These are phyloP conservation scores for Barypeithes pellucidus DNA, from an alignment of 2,888 invertebrate species.

Conservation along the genomic window DNA sequence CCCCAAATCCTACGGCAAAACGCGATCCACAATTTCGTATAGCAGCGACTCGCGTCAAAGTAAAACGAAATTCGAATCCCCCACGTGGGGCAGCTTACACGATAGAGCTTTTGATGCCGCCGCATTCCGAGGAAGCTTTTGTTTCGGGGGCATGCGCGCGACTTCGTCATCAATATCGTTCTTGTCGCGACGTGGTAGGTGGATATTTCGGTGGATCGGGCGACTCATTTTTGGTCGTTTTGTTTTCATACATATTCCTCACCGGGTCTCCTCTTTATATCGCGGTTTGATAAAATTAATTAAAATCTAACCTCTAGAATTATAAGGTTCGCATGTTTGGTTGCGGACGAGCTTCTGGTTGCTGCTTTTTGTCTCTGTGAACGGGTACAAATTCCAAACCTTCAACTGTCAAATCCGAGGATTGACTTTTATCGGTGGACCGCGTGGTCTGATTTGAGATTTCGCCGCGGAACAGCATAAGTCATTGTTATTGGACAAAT, in stretches of 20 bases:
- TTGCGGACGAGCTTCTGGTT: too few relatives aligned
- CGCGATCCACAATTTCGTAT: conserved; percentile 43
- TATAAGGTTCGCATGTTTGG: too few relatives aligned
- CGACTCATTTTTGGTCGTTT: conserved; percentile 7
- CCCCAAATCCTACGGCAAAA: conserved; percentile 29
- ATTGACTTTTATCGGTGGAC: too few relatives aligned
- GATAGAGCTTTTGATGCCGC: conserved; percentile 43
- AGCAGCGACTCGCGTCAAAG: conserved; percentile 30
- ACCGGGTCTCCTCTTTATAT: background rate
- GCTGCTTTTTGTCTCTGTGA: too few relatives aligned
- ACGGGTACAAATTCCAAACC: too few relatives aligned
- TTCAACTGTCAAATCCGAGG: too few relatives aligned
- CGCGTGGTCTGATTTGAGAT: too few relatives aligned
- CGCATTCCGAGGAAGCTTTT: conserved; percentile 35
- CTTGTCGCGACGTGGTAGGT: conserved; percentile 41
- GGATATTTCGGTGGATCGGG: conserved; percentile 30
- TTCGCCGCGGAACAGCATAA: too few relatives aligned
- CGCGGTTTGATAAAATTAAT: too few relatives aligned
- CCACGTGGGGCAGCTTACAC: conserved; percentile 50
- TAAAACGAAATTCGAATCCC: conserved; percentile 52
- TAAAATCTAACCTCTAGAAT: too few relatives aligned
- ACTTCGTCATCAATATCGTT: conserved; percentile 46
- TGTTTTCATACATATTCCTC: background rate
- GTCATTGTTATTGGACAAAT: too few relatives aligned
- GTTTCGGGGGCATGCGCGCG: conserved; percentile 37